phyloP scores from a whole-genome alignment of 2,113 vertebrate genomes.

The Peromyscus californicus region DNA sequence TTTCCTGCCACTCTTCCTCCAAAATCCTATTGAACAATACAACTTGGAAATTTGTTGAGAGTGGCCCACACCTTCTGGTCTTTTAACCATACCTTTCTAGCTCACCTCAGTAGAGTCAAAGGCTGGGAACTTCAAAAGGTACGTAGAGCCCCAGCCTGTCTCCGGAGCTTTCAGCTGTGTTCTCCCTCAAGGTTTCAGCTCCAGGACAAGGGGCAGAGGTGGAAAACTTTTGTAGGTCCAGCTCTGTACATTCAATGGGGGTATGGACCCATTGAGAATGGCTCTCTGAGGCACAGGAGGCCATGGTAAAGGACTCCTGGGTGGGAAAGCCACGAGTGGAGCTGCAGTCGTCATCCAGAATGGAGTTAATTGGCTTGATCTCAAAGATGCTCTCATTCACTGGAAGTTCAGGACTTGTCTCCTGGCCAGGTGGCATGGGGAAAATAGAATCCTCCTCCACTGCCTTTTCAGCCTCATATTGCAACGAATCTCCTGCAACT shows the following conservation, averaged over 20 bases:
- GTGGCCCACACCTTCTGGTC: neutral
- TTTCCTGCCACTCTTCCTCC: neutral
- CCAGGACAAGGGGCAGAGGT: constrained; percentile 67
- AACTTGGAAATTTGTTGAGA: neutral
- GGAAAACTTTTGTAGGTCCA: constrained; percentile 88
- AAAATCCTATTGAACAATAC: neutral
- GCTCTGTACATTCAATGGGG: constrained; percentile 91
- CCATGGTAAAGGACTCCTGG: constrained; percentile 69
- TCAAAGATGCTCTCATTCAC: constrained; percentile 77
- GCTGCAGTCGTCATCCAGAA: constrained; percentile 53
- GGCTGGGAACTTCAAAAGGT: constrained; percentile 53
- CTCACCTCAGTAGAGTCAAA: constrained; percentile 67
- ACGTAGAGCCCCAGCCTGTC: neutral
- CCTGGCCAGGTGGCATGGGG: constrained; percentile 60
- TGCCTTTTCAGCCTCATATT: constrained; percentile 75
- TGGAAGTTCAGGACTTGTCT: constrained; percentile 67
- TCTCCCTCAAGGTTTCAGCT: constrained; percentile 1
- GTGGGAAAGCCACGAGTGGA: constrained; percentile 64
- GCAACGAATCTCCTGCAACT: constrained; percentile 74
- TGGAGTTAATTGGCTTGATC: constrained; percentile 61
- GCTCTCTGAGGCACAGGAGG: constrained; percentile 87
- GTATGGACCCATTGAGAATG: constrained; percentile 85
- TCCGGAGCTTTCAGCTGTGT: neutral
- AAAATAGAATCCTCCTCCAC: constrained; percentile 76
- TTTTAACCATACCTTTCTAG: constrained; percentile 41